A percentile compares a stretch with the other conserved stretches of the same genome.
Evolutionary conservation across 1,140 invertebrate species (phyloP).

Genomic region (Artemia franciscana): DNA sequence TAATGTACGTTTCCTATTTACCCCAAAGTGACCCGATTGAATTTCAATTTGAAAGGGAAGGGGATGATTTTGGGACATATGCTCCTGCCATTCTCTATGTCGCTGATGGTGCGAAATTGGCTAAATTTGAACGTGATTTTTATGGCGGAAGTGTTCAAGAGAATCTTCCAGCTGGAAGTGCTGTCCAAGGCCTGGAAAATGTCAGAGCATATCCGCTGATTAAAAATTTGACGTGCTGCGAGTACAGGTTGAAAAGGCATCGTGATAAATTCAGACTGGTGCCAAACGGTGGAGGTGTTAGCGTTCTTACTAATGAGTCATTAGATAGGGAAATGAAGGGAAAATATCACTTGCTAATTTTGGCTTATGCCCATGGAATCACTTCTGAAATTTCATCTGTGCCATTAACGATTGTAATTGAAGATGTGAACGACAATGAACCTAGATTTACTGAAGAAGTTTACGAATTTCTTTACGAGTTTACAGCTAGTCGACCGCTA

Average conservation of each 20-base stretch:
- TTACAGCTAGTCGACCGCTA: slow-evolving; percentile 41
- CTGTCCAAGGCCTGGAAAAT: slow-evolving; percentile 35
- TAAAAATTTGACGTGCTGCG: background rate
- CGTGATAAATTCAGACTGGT: slow-evolving; percentile 12
- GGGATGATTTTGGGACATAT: background rate
- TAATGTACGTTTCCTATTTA: background rate
- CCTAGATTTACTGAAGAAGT: slow-evolving; percentile 49
- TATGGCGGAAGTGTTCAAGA: slow-evolving; percentile 33
- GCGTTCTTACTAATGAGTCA: slow-evolving; percentile 37
- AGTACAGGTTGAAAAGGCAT: background rate
- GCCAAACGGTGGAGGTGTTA: slow-evolving; percentile 29
- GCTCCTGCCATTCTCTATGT: background rate
- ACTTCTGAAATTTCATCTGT: slow-evolving; percentile 40
- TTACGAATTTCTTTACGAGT: slow-evolving; percentile 45
- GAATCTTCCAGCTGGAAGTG: slow-evolving; percentile 40
- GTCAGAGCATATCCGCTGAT: slow-evolving; percentile 34
- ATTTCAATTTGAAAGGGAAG: background rate
- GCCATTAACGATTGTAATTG: slow-evolving; percentile 40
- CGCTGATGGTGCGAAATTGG: background rate
- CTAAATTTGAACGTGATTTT: background rate
- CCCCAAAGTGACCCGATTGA: background rate
- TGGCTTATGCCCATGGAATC: slow-evolving; percentile 44
- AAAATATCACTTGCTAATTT: slow-evolving; percentile 41
- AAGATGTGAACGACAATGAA: slow-evolving; percentile 73
- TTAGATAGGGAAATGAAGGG: slow-evolving; percentile 44